phyloP scores from a whole-genome alignment of 2,888 invertebrate genomes.

The Drosophila fulvimacula region DNA sequence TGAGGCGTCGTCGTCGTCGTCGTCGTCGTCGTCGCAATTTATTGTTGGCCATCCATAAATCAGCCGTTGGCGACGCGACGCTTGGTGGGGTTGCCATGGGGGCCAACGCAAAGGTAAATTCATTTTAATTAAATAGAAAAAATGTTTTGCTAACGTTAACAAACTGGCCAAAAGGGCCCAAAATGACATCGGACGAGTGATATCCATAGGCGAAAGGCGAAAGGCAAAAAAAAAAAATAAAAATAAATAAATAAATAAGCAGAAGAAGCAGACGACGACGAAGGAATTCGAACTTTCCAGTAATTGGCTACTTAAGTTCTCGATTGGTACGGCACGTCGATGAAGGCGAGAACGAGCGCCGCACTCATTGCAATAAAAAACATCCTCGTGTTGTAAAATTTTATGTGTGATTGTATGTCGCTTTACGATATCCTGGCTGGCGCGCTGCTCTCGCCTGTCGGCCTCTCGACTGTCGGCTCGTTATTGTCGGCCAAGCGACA shows the following conservation, averaged over 20 bases:
- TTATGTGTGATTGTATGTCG: constrained; percentile 80
- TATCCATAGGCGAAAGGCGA: constrained; percentile 39
- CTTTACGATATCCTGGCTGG: constrained; percentile 77
- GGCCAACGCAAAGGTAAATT: constrained; percentile 70
- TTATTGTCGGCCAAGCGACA: constrained; percentile 63
- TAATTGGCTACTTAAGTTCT: constrained; percentile 79
- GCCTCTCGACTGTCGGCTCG: constrained; percentile 52
- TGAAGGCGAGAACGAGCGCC: constrained; percentile 12
- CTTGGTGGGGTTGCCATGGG: constrained; percentile 14
- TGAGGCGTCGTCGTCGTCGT: constrained; percentile 32
- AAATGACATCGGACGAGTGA: constrained; percentile 50
- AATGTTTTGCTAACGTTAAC: constrained; percentile 75
- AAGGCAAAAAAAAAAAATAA: background rate
- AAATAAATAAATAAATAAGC: no score
- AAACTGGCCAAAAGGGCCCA: constrained; percentile 42
- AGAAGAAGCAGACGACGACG: background rate
- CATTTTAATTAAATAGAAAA: constrained; percentile 80
- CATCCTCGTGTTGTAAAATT: constrained; percentile 79
- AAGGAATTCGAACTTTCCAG: constrained; percentile 74
- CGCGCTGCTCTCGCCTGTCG: constrained; percentile 30
- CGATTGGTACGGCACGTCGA: constrained; percentile 53
- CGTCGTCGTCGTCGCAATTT: constrained; percentile 62
- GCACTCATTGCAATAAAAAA: constrained; percentile 71
- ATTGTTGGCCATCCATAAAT: constrained; percentile 74
- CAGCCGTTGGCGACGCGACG: constrained; percentile 51